Evolutionary conservation across 2,797 vertebrate genomes (phyloP).

Genomic region (Falco berigora): DNA sequence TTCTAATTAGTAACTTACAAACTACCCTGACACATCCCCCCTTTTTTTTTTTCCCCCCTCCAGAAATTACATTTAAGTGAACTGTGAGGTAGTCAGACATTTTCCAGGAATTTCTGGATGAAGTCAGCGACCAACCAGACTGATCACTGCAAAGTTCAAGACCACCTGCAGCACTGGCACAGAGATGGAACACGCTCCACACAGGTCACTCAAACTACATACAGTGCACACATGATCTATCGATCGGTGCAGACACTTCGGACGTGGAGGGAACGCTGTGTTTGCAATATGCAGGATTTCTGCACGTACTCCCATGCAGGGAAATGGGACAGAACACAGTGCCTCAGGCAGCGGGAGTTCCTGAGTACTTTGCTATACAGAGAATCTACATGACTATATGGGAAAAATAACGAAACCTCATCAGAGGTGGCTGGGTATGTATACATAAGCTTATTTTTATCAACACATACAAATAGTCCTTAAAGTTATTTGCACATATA

Average conservation of each 20-base stretch:
- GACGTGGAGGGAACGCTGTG: accelerated
- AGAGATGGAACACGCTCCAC: background rate
- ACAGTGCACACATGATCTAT: accelerated
- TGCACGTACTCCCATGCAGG: background rate
- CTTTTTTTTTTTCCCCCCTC: no score
- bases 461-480: background rate
- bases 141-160: background rate
- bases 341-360: background rate
- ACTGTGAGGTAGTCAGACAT: background rate
- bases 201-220: background rate
- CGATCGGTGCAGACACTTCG: background rate
- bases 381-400: background rate
- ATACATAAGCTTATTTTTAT: background rate
- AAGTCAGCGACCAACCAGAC: background rate
- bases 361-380: background rate
- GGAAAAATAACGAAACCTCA: background rate
- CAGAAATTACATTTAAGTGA: background rate
- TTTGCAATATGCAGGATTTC: background rate
- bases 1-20: background rate
- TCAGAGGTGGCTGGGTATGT: accelerated
- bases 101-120: background rate
- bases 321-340: background rate
- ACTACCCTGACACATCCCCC: background rate
- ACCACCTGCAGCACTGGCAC: background rate
- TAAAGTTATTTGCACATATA: background rate